These are phyloP conservation scores for Ptilonorhynchus violaceus DNA, from an alignment of 2,113 vertebrate species.

Conservation along the genomic window DNA sequence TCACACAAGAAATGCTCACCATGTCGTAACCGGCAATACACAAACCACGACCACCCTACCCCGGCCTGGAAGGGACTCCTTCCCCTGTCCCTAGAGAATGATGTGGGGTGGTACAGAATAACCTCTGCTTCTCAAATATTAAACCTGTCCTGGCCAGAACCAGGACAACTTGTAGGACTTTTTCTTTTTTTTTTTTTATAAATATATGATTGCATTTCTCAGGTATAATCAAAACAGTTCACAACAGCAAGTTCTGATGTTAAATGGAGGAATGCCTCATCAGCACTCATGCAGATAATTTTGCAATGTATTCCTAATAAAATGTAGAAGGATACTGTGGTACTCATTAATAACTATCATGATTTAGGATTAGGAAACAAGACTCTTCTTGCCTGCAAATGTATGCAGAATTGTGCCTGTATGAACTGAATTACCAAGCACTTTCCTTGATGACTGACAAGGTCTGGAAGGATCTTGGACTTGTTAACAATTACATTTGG, in stretches of 20 bases:
- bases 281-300: background rate
- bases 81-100: background rate
- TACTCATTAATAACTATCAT: background rate
- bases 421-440: background rate
- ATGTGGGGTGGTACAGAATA: background rate
- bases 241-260: background rate
- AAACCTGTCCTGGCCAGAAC: background rate
- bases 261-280: background rate
- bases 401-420: background rate
- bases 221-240: background rate
- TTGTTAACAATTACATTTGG: background rate
- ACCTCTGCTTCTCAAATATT: background rate
- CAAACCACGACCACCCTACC: background rate
- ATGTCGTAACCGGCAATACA: background rate
- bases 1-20: background rate
- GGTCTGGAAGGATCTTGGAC: background rate
- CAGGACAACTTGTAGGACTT: background rate
- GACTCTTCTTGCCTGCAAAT: background rate
- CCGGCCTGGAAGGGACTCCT: background rate
- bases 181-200: background rate
- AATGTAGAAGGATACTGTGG: background rate
- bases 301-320: background rate
- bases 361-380: background rate
- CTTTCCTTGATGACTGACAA: background rate
- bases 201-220: background rate